Percentiles rank a stretch among this genome's conserved stretches.
These are phyloP conservation scores for Melanerpes aurifrons DNA, from an alignment of 2,113 vertebrate species.

Conservation along the genomic window DNA sequence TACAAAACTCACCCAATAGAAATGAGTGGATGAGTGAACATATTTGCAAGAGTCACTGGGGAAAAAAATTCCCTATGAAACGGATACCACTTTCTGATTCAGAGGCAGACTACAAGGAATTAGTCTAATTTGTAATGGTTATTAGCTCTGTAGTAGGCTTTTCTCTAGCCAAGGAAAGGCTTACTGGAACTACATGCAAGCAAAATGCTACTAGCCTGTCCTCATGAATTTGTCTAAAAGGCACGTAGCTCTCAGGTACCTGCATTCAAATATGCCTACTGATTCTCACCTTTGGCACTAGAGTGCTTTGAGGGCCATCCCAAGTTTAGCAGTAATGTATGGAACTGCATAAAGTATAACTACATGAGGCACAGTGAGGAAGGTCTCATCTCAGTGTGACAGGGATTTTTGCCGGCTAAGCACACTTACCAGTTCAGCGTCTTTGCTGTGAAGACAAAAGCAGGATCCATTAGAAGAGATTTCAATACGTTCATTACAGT, in stretches of 20 bases:
- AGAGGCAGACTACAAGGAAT: background rate
- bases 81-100: background rate
- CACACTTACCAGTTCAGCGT: background rate
- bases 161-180: background rate
- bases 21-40: background rate
- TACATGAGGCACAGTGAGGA: background rate
- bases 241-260: fast-evolving
- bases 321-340: background rate
- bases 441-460: background rate
- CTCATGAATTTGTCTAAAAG: background rate
- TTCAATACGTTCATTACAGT: background rate
- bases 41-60: background rate
- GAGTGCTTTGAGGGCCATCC: background rate
- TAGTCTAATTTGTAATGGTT: background rate
- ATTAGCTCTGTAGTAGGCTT: background rate
- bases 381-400: background rate
- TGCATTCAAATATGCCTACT: background rate
- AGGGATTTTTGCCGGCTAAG: background rate
- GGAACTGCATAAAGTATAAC: background rate
- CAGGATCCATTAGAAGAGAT: background rate
- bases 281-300: background rate
- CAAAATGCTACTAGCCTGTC: background rate
- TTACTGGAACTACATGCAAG: background rate
- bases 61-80: background rate
- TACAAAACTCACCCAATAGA: background rate